These are phyloP conservation scores for Psittacara wagleri DNA, from an alignment of 2,113 vertebrate genomes.

Conservation along the genomic window DNA sequence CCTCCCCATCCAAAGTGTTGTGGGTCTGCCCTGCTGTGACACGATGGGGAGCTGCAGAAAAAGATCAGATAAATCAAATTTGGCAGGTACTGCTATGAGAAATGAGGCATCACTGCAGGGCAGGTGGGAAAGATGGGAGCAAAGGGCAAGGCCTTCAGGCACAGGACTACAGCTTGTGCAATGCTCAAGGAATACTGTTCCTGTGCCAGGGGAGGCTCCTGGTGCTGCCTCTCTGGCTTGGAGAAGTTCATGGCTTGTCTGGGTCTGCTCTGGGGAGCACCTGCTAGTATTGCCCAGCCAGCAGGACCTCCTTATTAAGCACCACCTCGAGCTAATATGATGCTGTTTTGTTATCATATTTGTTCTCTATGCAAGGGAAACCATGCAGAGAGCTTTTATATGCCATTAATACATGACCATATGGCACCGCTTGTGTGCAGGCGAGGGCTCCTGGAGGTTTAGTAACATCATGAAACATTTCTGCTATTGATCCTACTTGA, in stretches of 20 bases:
- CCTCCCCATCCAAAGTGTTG: not conserved
- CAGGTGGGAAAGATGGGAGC: not conserved
- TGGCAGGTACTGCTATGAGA: not conserved
- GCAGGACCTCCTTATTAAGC: not conserved
- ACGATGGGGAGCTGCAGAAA: not conserved
- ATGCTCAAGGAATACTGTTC: rapidly evolving
- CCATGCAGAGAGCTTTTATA: not conserved
- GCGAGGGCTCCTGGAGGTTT: not conserved
- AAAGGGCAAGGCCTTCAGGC: not conserved
- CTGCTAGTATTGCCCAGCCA: not conserved
- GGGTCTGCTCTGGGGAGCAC: not conserved
- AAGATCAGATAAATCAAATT: not conserved
- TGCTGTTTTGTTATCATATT: not conserved
- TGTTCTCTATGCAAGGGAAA: not conserved
- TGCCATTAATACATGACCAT: not conserved
- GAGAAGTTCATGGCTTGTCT: not conserved
- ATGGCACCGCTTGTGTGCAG: not conserved
- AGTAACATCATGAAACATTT: not conserved
- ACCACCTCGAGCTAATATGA: not conserved
- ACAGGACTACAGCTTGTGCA: not conserved
- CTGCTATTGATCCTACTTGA: not conserved
- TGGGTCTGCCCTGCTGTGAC: not conserved
- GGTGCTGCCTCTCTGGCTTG: not conserved
- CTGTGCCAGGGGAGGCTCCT: rapidly evolving
- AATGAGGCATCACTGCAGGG: not conserved